phyloP scores from a whole-genome alignment of 2,113 vertebrate species.

The Aphelocoma coerulescens region DNA sequence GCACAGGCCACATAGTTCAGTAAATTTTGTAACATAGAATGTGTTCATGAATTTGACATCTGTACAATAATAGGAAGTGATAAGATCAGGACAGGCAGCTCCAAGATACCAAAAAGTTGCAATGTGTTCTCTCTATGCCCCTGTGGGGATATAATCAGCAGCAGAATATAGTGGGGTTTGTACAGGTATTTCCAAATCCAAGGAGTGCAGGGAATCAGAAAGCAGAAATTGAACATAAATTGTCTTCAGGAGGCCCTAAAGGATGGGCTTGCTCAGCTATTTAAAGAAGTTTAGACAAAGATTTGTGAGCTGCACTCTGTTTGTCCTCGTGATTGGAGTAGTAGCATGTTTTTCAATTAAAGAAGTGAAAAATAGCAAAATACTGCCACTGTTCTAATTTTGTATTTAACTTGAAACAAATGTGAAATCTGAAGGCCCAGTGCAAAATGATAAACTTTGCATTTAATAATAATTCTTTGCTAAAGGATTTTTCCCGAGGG shows the following conservation, averaged over 20 bases:
- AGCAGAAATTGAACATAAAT: neutral
- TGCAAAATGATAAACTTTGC: neutral
- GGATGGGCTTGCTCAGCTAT: neutral
- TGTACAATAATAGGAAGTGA: too few relatives aligned
- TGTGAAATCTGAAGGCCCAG: neutral
- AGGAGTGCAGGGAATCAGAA: neutral
- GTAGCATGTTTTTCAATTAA: neutral
- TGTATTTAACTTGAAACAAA: neutral
- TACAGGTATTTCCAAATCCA: neutral
- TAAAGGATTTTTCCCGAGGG: neutral
- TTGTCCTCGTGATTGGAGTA: neutral
- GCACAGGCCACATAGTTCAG: neutral
- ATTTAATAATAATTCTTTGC: neutral
- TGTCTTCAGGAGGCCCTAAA: neutral
- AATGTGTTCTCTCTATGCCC: neutral
- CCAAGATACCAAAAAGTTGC: neutral
- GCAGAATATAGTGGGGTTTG: neutral
- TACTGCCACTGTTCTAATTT: neutral
- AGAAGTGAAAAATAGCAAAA: neutral
- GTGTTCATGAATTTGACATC: neutral
- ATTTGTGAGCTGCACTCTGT: fast-evolving
- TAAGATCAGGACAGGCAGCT: neutral
- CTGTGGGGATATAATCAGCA: neutral
- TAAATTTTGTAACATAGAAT: neutral
- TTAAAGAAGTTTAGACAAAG: neutral